Conservation (phyloP, 64 coral and sea anemone genomes). For the Acropora yongei region DNA sequence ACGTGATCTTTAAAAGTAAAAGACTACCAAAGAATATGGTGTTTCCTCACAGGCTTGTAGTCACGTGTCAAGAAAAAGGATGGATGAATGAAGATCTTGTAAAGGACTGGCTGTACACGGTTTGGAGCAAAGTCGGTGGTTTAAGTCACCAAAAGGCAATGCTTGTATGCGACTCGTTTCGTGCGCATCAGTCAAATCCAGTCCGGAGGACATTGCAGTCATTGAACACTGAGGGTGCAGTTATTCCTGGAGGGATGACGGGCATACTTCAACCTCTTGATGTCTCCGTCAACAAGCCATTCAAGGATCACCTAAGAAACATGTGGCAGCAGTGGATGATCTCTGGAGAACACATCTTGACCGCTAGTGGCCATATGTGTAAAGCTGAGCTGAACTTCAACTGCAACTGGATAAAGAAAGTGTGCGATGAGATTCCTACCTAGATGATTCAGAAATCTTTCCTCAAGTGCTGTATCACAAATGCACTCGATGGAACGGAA, state of each 20-base stretch:
- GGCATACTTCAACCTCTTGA: constrained; percentile 24
- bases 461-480: constrained; percentile 51
- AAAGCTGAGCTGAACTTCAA: constrained; percentile 52
- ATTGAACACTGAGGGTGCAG: constrained; percentile 16
- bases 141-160: no score
- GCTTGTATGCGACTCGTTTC: no score
- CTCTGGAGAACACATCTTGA: constrained; percentile 24
- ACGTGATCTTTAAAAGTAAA: background rate
- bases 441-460: constrained; percentile 45
- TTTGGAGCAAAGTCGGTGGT: no score
- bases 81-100: no score
- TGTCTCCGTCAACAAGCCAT: constrained; percentile 35
- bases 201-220: no score
- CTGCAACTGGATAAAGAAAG: constrained; percentile 44
- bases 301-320: background rate
- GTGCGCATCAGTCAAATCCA: no score
- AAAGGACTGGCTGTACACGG: no score
- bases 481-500: no score
- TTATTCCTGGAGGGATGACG: constrained; percentile 9
- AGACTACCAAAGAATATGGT: background rate
- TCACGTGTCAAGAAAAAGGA: no score
- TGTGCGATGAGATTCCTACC: constrained; percentile 24
- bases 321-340: constrained; percentile 27
- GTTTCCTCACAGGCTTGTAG: no score
- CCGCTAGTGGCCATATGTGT: constrained; percentile 25